phyloP scores from a whole-genome alignment of 2,797 vertebrate species.

The Crypturellus tataupa region DNA sequence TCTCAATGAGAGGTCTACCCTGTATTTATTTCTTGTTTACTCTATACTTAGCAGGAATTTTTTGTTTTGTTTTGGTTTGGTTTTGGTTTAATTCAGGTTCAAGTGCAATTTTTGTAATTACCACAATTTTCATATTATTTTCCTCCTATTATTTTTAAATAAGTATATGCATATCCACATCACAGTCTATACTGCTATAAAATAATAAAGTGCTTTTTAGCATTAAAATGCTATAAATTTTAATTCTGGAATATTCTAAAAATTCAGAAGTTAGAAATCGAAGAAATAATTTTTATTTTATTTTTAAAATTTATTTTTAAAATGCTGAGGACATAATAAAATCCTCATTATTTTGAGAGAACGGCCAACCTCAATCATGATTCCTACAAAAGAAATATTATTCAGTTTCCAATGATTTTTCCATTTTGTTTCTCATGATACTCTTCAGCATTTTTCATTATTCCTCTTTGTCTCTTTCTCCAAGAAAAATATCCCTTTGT shows the following conservation, averaged over 20 bases:
- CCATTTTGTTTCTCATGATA: background rate
- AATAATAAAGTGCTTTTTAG: background rate
- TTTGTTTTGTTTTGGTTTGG: too few species aligned
- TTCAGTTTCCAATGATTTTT: background rate
- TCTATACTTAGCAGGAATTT: background rate
- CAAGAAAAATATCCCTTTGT: background rate
- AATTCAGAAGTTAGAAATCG: background rate
- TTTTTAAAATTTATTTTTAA: background rate
- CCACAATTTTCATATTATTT: background rate
- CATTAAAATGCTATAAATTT: background rate
- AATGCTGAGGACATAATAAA: background rate
- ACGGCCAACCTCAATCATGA: background rate
- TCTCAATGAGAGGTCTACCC: background rate
- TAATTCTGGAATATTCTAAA: background rate
- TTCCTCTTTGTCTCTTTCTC: background rate
- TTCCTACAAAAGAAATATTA: background rate
- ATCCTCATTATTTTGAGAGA: background rate
- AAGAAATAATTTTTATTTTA: background rate
- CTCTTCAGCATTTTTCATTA: background rate
- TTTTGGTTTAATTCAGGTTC: background rate
- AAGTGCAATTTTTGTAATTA: background rate
- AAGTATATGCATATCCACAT: background rate
- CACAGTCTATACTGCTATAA: background rate
- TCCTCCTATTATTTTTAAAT: background rate
- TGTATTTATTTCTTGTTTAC: background rate